Base-by-base conservation (phyloP, 1,140 invertebrate species). In the Drosophila parvula region DNA sequence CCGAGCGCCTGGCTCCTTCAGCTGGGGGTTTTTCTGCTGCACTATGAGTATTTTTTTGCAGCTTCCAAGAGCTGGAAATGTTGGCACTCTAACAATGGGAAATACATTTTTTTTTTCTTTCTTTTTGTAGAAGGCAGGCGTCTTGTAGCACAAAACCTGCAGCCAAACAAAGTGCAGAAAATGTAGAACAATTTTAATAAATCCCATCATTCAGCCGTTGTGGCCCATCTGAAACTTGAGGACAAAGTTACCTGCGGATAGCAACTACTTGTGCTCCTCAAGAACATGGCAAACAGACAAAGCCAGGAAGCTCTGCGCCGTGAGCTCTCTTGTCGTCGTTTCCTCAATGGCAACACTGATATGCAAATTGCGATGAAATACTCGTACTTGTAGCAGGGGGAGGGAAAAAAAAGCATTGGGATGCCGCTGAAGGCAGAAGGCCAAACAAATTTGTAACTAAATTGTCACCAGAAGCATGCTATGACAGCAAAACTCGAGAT, bases 401-500 rank as follows among this genome's bases (percentile, higher is more conserved):
- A n/a, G 68, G 50, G 58, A 53, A 44, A 22, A 34, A 16, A 74
- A 65, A 62, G 48, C 65, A 71, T 50, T 58, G 28, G 11, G 18
- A 18, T 27, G 41, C 34, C 28, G 63, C 68, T 48, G 40, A 45
- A 38, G 63, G 65, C 68, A 47, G 81, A 84, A 69, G 56, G 58
- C 58, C 58, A 86, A 85, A 76, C 60, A 64, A 85, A 82, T 82
- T 81, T 86, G 79, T 64, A 67, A 86, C 78, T 85, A 81, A 84
- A 84, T 81, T 73, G 78, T 70, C 69, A 47, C 50, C 51, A 73
- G 51, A 81, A 84, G 68, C 75, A 53, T 74, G 64, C 74, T 67
- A 68, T 68, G 79, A 69, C 78, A 81, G 74, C 68, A 75, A 28
- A 67, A 76, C 73, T 75, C 60, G 73, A 57, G 67, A 45, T 56